These are phyloP conservation scores for Standfussiana lucernea DNA, from an alignment of 2,888 invertebrate species.

Conservation along the genomic window DNA sequence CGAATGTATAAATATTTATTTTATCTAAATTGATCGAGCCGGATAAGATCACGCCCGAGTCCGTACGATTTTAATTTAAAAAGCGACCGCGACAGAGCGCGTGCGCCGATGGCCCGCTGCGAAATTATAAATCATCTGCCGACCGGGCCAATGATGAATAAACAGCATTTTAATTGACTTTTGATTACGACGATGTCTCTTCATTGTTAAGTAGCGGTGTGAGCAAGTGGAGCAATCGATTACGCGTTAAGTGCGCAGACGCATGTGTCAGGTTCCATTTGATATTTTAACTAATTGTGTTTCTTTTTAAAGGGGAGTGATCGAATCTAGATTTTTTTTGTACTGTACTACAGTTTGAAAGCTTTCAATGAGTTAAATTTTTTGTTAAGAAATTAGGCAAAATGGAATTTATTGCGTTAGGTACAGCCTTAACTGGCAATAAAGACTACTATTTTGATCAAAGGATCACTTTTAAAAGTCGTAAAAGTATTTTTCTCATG, in stretches of 20 bases:
- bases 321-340: slow-evolving; percentile 20
- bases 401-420: slow-evolving; percentile 2
- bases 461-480: slow-evolving; percentile 13
- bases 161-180: slow-evolving; percentile 90
- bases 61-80: slow-evolving; percentile 89
- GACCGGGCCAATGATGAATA: slow-evolving; percentile 82
- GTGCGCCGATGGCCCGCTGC: slow-evolving; percentile 86
- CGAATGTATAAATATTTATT: slow-evolving; percentile 91
- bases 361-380: neutral
- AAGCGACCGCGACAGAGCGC: slow-evolving; percentile 87
- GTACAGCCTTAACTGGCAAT: neutral
- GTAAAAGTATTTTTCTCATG: slow-evolving; percentile 31
- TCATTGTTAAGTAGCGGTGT: slow-evolving; percentile 80
- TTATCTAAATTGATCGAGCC: slow-evolving; percentile 90
- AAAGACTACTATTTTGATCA: slow-evolving; percentile 1
- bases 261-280: slow-evolving; percentile 47
- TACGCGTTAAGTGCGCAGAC: slow-evolving; percentile 58
- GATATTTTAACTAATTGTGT: slow-evolving; percentile 28
- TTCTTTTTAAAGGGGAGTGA: slow-evolving; percentile 10
- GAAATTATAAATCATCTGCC: slow-evolving; percentile 89
- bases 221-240: slow-evolving; percentile 78
- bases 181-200: slow-evolving; percentile 85
- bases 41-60: slow-evolving; percentile 89
- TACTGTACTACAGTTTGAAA: neutral
- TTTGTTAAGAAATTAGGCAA: neutral